A percentile compares a stretch with the other conserved stretches of the same genome.
These are phyloP conservation scores for Drosophila histrio DNA, from an alignment of 2,888 invertebrate genomes.

Conservation along the genomic window DNA sequence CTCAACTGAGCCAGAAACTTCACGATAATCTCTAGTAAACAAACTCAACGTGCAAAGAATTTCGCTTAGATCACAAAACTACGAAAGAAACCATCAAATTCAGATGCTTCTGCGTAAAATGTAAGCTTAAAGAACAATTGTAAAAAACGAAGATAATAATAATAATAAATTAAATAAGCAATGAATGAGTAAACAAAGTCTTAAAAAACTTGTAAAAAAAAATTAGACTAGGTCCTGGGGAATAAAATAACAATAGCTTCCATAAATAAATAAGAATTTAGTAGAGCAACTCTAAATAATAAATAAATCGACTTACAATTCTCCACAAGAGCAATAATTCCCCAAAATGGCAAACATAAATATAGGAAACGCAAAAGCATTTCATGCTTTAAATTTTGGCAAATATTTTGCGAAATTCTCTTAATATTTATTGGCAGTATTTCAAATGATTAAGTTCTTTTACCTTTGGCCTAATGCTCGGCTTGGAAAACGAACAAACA, in stretches of 20 bases:
- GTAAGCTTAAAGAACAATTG: slow-evolving; percentile 25
- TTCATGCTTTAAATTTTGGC: slow-evolving; percentile 37
- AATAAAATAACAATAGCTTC: not conserved
- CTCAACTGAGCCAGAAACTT: slow-evolving; percentile 6
- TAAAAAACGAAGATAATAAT: not conserved
- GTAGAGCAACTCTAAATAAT: too few species aligned
- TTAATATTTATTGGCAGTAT: slow-evolving; percentile 59
- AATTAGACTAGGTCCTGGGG: not conserved
- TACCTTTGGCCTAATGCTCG: slow-evolving; percentile 73
- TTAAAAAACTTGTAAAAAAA: not conserved
- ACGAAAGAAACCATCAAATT: slow-evolving; percentile 7
- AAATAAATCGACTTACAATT: too few species aligned
- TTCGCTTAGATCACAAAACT: not conserved
- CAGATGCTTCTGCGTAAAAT: slow-evolving; percentile 17
- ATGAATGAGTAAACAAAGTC: not conserved
- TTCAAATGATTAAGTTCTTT: slow-evolving; percentile 73
- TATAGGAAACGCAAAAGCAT: slow-evolving; percentile 4
- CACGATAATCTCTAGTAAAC: slow-evolving; percentile 16
- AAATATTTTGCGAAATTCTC: slow-evolving; percentile 18
- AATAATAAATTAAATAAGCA: not conserved
- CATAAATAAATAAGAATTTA: not conserved
- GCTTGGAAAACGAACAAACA: slow-evolving; percentile 40
- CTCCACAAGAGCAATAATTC: not conserved
- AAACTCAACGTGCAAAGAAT: slow-evolving; percentile 9
- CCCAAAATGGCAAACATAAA: not conserved